A percentile compares a stretch with the other conserved stretches of the same genome.
These are phyloP conservation scores for Myrmecobius fasciatus DNA, from an alignment of 2,113 vertebrate species.

Conservation along the genomic window DNA sequence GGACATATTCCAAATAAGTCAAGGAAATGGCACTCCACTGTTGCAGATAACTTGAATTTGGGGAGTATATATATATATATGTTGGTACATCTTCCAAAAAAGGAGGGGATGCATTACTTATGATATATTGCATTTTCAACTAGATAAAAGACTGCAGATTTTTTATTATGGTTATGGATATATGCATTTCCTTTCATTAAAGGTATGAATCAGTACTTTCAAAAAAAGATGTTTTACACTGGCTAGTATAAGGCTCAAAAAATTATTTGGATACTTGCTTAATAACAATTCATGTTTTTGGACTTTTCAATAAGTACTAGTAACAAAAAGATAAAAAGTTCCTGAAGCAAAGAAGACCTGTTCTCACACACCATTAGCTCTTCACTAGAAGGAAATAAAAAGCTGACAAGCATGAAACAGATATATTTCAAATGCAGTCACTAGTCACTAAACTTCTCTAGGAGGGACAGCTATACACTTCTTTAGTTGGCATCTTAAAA, in stretches of 20 bases:
- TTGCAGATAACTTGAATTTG: neutral
- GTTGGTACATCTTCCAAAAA: neutral
- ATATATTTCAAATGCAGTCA: slow-evolving; percentile 10
- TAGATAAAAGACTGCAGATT: neutral
- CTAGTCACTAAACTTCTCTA: neutral
- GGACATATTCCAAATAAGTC: neutral
- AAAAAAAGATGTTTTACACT: slow-evolving; percentile 12
- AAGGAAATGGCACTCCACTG: neutral
- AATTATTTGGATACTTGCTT: slow-evolving; percentile 7
- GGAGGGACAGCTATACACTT: neutral
- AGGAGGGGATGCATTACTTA: neutral
- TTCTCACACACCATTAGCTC: neutral
- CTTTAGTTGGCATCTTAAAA: slow-evolving; percentile 2
- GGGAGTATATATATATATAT: too few species aligned
- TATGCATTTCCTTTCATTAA: neutral
- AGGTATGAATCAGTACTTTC: neutral
- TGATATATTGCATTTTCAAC: neutral
- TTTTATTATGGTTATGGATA: neutral
- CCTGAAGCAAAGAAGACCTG: slow-evolving; percentile 19
- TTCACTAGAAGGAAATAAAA: slow-evolving; percentile 19
- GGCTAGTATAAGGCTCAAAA: neutral
- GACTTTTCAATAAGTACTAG: neutral
- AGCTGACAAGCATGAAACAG: neutral
- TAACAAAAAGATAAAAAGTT: slow-evolving; percentile 6
- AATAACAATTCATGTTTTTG: neutral